Conservation (phyloP, 2,888 invertebrate species). For the Limulus polyphemus region DNA sequence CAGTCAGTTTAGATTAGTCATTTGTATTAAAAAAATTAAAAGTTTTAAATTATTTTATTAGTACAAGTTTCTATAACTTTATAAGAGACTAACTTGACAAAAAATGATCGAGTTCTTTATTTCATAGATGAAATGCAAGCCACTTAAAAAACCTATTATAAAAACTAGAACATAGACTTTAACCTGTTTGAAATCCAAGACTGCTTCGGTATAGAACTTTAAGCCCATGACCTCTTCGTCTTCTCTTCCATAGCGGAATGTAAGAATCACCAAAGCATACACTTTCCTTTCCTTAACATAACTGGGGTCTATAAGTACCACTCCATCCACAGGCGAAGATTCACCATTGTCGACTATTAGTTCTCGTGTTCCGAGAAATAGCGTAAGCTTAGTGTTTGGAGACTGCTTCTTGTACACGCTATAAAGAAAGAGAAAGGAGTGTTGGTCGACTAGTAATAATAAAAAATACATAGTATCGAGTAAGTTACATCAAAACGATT, state of each 20-base stretch:
- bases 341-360: constrained; percentile 39
- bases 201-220: constrained; percentile 93
- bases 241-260: constrained; percentile 92
- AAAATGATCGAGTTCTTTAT: too few species aligned
- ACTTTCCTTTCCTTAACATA: constrained; percentile 63
- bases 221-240: constrained; percentile 97
- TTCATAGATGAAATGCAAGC: too few species aligned
- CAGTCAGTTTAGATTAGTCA: too few species aligned
- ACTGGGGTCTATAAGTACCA: constrained; percentile 80
- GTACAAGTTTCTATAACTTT: too few species aligned
- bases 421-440: neutral
- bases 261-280: constrained; percentile 55
- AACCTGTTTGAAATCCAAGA: constrained; percentile 77
- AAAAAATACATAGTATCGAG: too few species aligned
- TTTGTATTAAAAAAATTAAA: too few species aligned
- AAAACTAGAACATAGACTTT: too few species aligned
- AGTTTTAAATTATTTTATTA: too few species aligned
- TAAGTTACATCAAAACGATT: too few species aligned
- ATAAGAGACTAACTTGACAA: too few species aligned
- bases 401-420: constrained; percentile 78
- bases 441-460: too few species aligned
- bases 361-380: constrained; percentile 70
- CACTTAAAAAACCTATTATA: too few species aligned
- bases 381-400: constrained; percentile 67
- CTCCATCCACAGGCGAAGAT: constrained; percentile 68